Percentiles rank a stretch among this genome's conserved stretches.
Evolutionary conservation across 1,140 invertebrate species (phyloP).

Genomic region (Microplitis mediator): DNA sequence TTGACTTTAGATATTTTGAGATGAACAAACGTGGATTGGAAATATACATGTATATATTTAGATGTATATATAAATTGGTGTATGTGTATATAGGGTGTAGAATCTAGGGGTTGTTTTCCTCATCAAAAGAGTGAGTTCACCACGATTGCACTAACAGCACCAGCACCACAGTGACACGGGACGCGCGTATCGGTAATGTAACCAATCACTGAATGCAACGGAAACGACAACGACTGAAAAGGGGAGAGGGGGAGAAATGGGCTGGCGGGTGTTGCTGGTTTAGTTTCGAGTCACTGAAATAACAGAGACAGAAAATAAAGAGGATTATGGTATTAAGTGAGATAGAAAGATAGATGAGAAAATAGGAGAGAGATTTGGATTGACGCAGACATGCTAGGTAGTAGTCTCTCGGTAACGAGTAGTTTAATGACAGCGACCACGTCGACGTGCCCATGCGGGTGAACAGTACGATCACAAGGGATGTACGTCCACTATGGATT

Average conservation of each 20-base stretch:
- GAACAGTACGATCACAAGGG: constrained; percentile 6
- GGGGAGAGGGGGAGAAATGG: not conserved
- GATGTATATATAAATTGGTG: no score
- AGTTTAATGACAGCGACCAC: constrained; percentile 56
- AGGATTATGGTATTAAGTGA: not conserved
- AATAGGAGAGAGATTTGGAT: constrained; percentile 37
- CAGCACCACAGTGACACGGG: constrained; percentile 44
- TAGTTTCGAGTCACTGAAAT: constrained; percentile 8
- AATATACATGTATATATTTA: no score
- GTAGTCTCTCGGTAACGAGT: constrained; percentile 44
- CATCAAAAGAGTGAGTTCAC: constrained; percentile 40
- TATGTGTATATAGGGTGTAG: not conserved
- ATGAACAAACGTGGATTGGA: no score
- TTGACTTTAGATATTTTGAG: no score
- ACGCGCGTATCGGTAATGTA: constrained; percentile 56
- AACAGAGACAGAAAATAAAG: not conserved
- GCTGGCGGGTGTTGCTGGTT: constrained; percentile 1
- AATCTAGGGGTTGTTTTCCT: constrained; percentile 41
- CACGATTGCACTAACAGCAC: constrained; percentile 50
- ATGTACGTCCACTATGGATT: constrained; percentile 10
- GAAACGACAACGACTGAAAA: not conserved
- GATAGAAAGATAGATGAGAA: not conserved
- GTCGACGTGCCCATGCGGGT: constrained; percentile 39
- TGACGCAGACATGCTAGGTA: constrained; percentile 26
- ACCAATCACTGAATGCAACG: constrained; percentile 46